phyloP scores from a whole-genome alignment of 2,888 invertebrate species.

The Chrysomela aeneicollis region DNA sequence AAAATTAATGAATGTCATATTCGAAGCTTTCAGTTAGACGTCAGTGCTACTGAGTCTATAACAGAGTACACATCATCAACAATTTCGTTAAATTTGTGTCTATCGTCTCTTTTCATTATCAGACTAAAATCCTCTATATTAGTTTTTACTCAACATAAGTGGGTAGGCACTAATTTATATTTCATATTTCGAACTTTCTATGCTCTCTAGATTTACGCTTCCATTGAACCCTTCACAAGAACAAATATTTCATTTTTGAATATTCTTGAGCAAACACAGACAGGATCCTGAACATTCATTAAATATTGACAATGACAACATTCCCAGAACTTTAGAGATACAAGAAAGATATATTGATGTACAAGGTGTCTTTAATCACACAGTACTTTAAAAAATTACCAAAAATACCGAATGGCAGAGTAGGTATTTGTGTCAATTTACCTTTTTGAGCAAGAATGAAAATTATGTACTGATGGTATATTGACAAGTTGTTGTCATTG shows the following conservation, averaged over 20 bases:
- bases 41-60: too few species aligned
- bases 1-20: too few species aligned
- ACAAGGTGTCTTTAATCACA: slow-evolving; percentile 14
- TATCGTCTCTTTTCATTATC: background rate
- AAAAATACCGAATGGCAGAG: too few species aligned
- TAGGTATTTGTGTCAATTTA: too few species aligned
- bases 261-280: background rate
- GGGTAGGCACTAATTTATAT: background rate
- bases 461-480: too few species aligned
- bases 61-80: too few species aligned
- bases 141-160: background rate
- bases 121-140: background rate
- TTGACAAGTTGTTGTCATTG: too few species aligned
- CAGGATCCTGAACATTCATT: background rate
- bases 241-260: slow-evolving; percentile 1
- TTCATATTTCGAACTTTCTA: background rate
- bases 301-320: background rate
- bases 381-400: too few species aligned
- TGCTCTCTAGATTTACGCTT: background rate
- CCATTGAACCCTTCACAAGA: slow-evolving; percentile 7
- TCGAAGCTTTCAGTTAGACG: too few species aligned
- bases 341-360: slow-evolving; percentile 16
- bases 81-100: too few species aligned
- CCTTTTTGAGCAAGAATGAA: too few species aligned
- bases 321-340: slow-evolving; percentile 11